A percentile compares a stretch with the other conserved stretches of the same genome.
phyloP scores from a whole-genome alignment of 2,888 invertebrate species.

The Argyresthia albistria region DNA sequence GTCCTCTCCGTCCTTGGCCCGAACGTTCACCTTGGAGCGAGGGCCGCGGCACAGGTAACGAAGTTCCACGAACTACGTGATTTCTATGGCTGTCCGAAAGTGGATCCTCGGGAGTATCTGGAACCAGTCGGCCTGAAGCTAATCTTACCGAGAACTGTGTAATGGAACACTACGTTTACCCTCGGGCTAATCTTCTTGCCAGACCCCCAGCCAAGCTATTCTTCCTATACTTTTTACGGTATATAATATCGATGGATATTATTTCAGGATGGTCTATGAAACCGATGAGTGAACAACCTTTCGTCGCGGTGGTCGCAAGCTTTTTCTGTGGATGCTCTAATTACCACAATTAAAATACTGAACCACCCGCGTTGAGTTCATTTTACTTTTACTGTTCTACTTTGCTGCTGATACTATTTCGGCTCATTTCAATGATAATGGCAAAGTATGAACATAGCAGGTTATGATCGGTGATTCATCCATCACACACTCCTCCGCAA shows the following conservation, averaged over 20 bases:
- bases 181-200: slow-evolving; percentile 12
- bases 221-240: slow-evolving; percentile 30
- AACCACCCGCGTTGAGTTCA: slow-evolving; percentile 42
- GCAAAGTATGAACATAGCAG: not conserved
- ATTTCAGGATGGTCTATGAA: not conserved
- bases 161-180: slow-evolving; percentile 44
- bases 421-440: not conserved
- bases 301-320: slow-evolving; percentile 48
- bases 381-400: slow-evolving; percentile 21
- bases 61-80: slow-evolving; percentile 71
- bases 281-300: slow-evolving; percentile 7
- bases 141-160: slow-evolving; percentile 48
- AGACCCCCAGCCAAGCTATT: slow-evolving; percentile 20
- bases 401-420: not conserved
- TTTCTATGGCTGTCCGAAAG: slow-evolving; percentile 67
- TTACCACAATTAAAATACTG: slow-evolving; percentile 27
- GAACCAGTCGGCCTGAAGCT: slow-evolving; percentile 36
- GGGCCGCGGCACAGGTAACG: slow-evolving; percentile 67
- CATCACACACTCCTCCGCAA: not conserved
- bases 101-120: slow-evolving; percentile 44
- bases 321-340: slow-evolving; percentile 29
- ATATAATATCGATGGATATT: slow-evolving; percentile 28
- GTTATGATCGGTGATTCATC: not conserved
- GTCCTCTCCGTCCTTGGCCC: slow-evolving; percentile 62
- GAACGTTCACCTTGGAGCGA: slow-evolving; percentile 70